Percentiles rank a stretch among this genome's conserved stretches.
phyloP scores from a whole-genome alignment of 2,888 invertebrate genomes.

The Agriopis marginaria region DNA sequence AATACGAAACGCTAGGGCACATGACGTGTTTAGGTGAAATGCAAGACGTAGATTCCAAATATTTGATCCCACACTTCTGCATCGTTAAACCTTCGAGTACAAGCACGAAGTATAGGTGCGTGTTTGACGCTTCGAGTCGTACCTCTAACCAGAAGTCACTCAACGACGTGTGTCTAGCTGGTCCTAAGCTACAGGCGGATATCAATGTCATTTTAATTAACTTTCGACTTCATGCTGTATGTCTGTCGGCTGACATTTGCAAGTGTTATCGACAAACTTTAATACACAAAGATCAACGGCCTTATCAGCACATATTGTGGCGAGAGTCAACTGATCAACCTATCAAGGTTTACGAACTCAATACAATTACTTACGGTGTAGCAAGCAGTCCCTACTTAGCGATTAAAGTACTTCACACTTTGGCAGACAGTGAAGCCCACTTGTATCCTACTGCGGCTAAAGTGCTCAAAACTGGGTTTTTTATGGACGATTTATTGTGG shows the following conservation, averaged over 20 bases:
- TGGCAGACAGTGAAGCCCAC: background rate
- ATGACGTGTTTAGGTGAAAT: constrained; percentile 17
- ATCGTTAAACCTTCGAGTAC: constrained; percentile 29
- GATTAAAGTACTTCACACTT: background rate
- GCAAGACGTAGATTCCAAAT: constrained; percentile 15
- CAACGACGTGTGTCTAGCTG: constrained; percentile 26
- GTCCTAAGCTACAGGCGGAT: constrained; percentile 23
- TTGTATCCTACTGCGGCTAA: background rate
- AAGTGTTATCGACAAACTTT: constrained; percentile 38
- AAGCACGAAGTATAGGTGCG: constrained; percentile 15
- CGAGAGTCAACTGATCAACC: background rate
- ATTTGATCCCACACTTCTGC: constrained; percentile 32
- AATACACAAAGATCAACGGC: constrained; percentile 15
- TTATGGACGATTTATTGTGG: background rate
- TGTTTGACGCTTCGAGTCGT: constrained; percentile 28
- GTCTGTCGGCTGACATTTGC: constrained; percentile 39
- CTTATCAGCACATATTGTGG: constrained; percentile 3
- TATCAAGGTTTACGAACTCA: background rate
- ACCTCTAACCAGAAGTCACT: constrained; percentile 22
- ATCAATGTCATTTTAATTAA: background rate
- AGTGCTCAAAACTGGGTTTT: background rate
- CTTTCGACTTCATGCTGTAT: constrained; percentile 1
- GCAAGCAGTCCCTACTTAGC: background rate
- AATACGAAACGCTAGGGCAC: constrained; percentile 31
- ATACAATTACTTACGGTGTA: background rate